phyloP scores from a whole-genome alignment of 2,888 invertebrate genomes.

The Apodemia zela region DNA sequence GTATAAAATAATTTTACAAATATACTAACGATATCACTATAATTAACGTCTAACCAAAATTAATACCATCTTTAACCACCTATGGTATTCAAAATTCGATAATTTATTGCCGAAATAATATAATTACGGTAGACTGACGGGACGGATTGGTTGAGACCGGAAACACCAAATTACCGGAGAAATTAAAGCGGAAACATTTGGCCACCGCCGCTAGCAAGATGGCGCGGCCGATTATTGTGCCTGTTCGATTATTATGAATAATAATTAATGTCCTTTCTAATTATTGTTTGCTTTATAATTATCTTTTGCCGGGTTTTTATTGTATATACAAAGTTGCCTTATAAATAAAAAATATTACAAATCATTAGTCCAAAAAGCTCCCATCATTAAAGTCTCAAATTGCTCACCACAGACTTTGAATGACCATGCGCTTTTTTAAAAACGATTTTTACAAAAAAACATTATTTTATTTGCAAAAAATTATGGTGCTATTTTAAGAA shows the following conservation, averaged over 20 bases:
- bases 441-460: no score
- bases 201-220: constrained; percentile 78
- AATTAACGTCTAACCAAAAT: constrained; percentile 13
- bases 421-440: no score
- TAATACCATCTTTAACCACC: constrained; percentile 54
- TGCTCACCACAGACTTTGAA: no score
- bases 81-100: constrained; percentile 76
- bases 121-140: constrained; percentile 76
- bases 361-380: no score
- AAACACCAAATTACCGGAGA: constrained; percentile 78
- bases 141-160: constrained; percentile 76
- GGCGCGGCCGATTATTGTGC: constrained; percentile 69
- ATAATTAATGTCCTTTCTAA: constrained; percentile 63
- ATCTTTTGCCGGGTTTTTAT: constrained; percentile 21
- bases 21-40: not conserved
- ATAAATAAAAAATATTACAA: not conserved
- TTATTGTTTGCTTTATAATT: constrained; percentile 47
- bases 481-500: no score
- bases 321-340: constrained; percentile 20
- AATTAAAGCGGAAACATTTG: constrained; percentile 81
- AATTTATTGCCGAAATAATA: constrained; percentile 81
- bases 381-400: no score
- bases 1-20: not conserved
- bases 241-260: constrained; percentile 71
- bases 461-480: no score